These are phyloP conservation scores for Eilema depressum DNA, from an alignment of 2,888 invertebrate genomes.

Conservation along the genomic window DNA sequence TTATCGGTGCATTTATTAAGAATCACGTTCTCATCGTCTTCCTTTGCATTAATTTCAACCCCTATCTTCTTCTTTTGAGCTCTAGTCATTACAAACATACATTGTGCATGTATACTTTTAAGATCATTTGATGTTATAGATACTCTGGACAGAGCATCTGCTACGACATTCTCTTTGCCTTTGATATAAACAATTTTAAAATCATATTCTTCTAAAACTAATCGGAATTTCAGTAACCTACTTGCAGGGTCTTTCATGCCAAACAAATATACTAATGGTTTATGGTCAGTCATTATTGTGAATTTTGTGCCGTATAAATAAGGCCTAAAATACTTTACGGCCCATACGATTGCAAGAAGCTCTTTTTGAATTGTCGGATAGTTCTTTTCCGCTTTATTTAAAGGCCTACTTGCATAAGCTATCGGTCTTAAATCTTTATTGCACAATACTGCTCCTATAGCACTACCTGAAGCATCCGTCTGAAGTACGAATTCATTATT, in stretches of 20 bases:
- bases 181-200: background rate
- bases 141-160: background rate
- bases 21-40: background rate
- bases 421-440: no score
- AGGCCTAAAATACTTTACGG: no score
- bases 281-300: no score
- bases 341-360: no score
- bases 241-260: background rate
- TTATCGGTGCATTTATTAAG: background rate
- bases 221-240: background rate
- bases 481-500: no score
- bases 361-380: no score
- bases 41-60: background rate
- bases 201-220: background rate
- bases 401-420: no score
- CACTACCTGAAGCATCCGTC: no score
- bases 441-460: no score
- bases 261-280: background rate
- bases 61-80: background rate
- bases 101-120: background rate
- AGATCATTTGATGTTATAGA: background rate
- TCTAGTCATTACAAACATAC: background rate
- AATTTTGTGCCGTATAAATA: no score
- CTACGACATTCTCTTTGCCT: background rate
- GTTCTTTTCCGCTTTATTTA: no score